phyloP scores from a whole-genome alignment of 2,888 invertebrate species.

The Nebria brevicollis region DNA sequence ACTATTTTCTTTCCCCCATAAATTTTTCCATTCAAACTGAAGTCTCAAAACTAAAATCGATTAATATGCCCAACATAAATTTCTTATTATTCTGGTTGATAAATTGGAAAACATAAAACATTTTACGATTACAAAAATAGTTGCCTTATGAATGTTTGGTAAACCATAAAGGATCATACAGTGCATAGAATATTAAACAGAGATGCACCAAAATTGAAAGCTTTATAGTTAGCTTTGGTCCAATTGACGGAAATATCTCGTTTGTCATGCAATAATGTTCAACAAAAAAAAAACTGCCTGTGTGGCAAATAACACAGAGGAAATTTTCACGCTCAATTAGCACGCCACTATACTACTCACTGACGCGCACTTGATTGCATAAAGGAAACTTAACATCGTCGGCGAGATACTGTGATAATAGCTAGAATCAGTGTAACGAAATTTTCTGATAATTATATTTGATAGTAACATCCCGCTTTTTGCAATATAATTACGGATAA shows the following conservation, averaged over 20 bases:
- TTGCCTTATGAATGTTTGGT: too few species aligned
- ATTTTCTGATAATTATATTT: conserved; percentile 5
- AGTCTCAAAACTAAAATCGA: too few species aligned
- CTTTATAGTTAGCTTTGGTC: too few species aligned
- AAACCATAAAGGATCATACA: too few species aligned
- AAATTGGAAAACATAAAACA: too few species aligned
- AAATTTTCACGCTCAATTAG: conserved; percentile 24
- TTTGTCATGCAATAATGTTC: conserved; percentile 11
- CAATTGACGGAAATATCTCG: neutral
- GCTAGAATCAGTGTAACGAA: conserved; percentile 10
- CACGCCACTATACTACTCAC: conserved; percentile 16
- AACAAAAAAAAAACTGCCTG: neutral
- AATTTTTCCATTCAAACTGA: too few species aligned
- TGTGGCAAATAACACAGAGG: conserved; percentile 19
- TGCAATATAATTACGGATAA: neutral
- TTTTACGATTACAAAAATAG: too few species aligned
- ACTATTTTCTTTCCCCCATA: too few species aligned
- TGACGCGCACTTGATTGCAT: conserved; percentile 22
- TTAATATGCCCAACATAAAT: too few species aligned
- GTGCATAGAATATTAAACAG: too few species aligned
- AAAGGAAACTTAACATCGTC: conserved; percentile 9
- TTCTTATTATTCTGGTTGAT: too few species aligned
- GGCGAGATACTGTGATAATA: conserved; percentile 13
- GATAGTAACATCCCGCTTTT: neutral
- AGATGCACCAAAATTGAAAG: too few species aligned